These are phyloP conservation scores for Lepeophtheirus salmonis DNA, from an alignment of 1,140 invertebrate genomes.

Conservation along the genomic window DNA sequence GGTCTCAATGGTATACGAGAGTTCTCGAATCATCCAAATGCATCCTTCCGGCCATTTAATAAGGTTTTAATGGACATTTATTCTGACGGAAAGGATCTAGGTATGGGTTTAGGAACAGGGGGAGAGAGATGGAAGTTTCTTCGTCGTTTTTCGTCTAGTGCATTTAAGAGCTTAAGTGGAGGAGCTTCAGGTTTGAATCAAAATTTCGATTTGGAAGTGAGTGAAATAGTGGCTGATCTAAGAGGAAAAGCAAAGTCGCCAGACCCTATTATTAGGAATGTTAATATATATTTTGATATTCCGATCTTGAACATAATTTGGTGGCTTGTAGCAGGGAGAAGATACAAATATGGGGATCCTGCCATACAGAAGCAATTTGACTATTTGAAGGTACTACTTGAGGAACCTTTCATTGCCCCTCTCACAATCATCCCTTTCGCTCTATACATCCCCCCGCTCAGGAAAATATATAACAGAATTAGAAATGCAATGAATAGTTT, in stretches of 20 bases:
- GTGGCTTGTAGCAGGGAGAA: conserved; percentile 6
- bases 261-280: not conserved
- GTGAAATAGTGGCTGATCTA: not conserved
- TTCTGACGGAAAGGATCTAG: conserved; percentile 1
- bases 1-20: conserved; percentile 7
- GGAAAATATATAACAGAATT: conserved; percentile 1
- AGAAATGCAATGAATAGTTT: conserved; percentile 1
- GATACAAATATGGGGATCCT: conserved; percentile 6
- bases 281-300: conserved; percentile 8
- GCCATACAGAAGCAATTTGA: conserved; percentile 6
- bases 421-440: conserved; percentile 1
- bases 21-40: not conserved
- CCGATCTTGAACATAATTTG: conserved; percentile 9
- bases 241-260: not conserved
- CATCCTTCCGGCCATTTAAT: conserved; percentile 4
- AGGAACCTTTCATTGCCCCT: not conserved
- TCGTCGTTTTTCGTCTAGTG: not conserved
- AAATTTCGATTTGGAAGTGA: not conserved
- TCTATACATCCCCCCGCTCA: not conserved
- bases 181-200: not conserved
- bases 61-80: conserved; percentile 1
- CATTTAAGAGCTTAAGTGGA: not conserved
- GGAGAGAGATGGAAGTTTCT: conserved; percentile 4
- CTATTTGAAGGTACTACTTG: not conserved
- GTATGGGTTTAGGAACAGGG: conserved; percentile 5